Base-by-base conservation (phyloP, 2,113 vertebrate genomes). In the Megaleporinus macrocephalus region DNA sequence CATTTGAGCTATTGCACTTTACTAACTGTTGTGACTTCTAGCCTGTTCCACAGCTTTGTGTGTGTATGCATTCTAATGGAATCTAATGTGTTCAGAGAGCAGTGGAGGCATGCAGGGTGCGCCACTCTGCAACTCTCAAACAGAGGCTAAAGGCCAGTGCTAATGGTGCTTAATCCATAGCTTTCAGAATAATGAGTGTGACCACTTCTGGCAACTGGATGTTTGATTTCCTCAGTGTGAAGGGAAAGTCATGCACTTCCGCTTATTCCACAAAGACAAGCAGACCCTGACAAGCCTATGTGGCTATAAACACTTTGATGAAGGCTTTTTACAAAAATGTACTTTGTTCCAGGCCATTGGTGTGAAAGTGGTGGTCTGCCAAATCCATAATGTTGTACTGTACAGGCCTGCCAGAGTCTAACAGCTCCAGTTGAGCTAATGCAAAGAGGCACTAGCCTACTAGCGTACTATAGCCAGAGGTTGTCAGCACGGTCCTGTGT, bases 131-230 rank as follows among this genome's bases (percentile, higher is more conserved):
- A 70, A 41, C 15, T 30, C 77, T 80, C 78, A 80, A 47, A 71
- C n/a, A 49, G 72, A 26, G 84, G 59, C 81, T 80, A 71, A 65
- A 73, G 66, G 73, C 77, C 81, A 80, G 68, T 22, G 66, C 80
- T 86, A 86, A 86, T 86, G 74, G 77, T 51, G 27, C 77, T 72
- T 83, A 83, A 83, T 83, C 84, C 66, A 30, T 75, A 61, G 77
- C 44, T 63, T 80, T 86, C 63, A 55, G 78, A 86, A 57, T 65
- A 75, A 80, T 77, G 65, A 83, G 72, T 72, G 33, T 57, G 49
- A 80, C 59, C 55, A 47, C 36, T 63, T 77, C 70, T 77, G 68
- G 84, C 66, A 76, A 69, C 47, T 49, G 63, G 62, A 62, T 29
- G 69, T 74, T 83, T 86, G 73, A 86, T 83, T 76, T 83, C 74